A percentile compares a stretch with the other conserved stretches of the same genome.
Conservation (phyloP, 2,888 invertebrate species). For the Agapetus fuscipes region DNA sequence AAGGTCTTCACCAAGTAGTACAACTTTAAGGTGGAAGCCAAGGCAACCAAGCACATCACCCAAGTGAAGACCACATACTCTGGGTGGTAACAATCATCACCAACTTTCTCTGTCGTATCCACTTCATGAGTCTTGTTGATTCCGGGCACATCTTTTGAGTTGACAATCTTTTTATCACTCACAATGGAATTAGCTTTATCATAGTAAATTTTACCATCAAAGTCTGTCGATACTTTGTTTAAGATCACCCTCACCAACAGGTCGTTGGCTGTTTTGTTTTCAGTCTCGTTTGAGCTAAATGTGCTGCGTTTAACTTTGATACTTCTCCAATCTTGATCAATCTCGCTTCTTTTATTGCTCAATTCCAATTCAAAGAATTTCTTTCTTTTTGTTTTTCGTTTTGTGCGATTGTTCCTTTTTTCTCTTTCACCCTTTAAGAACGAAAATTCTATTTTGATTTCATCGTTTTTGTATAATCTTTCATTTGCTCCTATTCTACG, state of each 20-base stretch:
- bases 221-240: neutral
- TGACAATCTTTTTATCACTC: neutral
- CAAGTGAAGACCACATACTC: conserved; percentile 92
- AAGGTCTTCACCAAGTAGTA: conserved; percentile 80
- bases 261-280: neutral
- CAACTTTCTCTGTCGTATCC: neutral
- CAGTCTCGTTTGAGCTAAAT: too few relatives aligned
- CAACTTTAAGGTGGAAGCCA: conserved; percentile 85
- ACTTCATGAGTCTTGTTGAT: neutral
- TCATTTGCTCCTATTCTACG: too few relatives aligned
- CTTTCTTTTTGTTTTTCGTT: too few relatives aligned
- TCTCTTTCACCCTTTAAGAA: neutral
- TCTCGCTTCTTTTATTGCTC: too few relatives aligned
- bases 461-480: neutral
- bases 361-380: too few relatives aligned
- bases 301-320: too few relatives aligned
- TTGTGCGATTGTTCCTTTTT: neutral
- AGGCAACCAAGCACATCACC: conserved; percentile 82
- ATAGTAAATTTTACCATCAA: too few relatives aligned
- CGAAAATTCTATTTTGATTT: neutral
- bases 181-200: too few relatives aligned
- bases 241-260: neutral
- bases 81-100: conserved; percentile 49
- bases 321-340: neutral
- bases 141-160: neutral